Conservation (phyloP, 1,140 invertebrate genomes). For the Zaprionus tsacasi region DNA sequence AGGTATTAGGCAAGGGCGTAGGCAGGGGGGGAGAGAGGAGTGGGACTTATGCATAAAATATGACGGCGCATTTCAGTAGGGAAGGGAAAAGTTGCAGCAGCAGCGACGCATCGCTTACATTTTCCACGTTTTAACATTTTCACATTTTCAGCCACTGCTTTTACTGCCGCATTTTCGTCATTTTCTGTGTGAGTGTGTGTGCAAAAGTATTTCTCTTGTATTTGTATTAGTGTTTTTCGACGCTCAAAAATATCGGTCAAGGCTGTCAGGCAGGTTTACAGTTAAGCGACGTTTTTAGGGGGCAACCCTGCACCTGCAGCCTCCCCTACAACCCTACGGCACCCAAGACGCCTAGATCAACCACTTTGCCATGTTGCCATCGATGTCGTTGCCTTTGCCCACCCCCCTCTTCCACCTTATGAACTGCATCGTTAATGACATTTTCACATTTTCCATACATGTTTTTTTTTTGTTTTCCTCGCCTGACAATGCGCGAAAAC, state of each 20-base stretch:
- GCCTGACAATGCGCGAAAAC: conserved; percentile 45
- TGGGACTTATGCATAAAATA: conserved; percentile 51
- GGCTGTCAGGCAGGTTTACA: conserved; percentile 51
- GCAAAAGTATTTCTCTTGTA: conserved; percentile 21
- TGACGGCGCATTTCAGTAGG: conserved; percentile 41
- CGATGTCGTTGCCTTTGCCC: neutral
- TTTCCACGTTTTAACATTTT: conserved; percentile 33
- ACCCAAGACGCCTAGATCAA: conserved; percentile 52
- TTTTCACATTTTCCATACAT: conserved; percentile 40
- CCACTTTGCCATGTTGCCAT: conserved; percentile 24
- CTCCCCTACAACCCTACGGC: neutral
- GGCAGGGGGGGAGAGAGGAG: neutral
- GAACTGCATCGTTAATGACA: conserved; percentile 55
- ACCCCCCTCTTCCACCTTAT: neutral
- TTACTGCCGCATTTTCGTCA: conserved; percentile 52
- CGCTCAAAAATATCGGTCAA: conserved; percentile 73
- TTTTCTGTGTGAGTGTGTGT: conserved; percentile 18
- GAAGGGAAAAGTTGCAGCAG: conserved; percentile 32
- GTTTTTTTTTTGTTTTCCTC: neutral
- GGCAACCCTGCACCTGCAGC: neutral
- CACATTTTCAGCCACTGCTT: conserved; percentile 36
- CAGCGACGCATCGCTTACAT: conserved; percentile 24
- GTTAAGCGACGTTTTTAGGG: conserved; percentile 49
- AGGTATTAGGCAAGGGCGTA: neutral
- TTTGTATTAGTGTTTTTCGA: conserved; percentile 50